These are phyloP conservation scores for Bellardia pandia DNA, from an alignment of 2,888 invertebrate genomes.

Conservation along the genomic window DNA sequence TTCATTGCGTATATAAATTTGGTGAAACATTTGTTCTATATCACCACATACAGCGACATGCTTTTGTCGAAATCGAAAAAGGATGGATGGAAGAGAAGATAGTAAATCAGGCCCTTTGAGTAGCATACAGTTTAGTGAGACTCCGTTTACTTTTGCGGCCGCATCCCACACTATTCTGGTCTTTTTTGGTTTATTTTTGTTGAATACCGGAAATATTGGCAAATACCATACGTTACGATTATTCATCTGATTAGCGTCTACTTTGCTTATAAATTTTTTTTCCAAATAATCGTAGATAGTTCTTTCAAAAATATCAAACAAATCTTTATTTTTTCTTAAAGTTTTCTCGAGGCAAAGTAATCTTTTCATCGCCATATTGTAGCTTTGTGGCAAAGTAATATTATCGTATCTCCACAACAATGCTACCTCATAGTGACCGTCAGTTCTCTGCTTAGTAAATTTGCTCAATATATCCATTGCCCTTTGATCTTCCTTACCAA, in stretches of 20 bases:
- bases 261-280: conserved; percentile 18
- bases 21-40: conserved; percentile 70
- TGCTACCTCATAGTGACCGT: conserved; percentile 36
- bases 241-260: neutral
- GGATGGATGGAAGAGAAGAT: conserved; percentile 61
- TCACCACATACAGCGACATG: conserved; percentile 65
- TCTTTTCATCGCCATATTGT: conserved; percentile 48
- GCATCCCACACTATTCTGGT: conserved; percentile 48
- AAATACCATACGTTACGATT: conserved; percentile 74
- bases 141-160: conserved; percentile 52
- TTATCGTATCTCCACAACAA: conserved; percentile 43
- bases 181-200: conserved; percentile 52
- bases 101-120: conserved; percentile 65
- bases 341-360: conserved; percentile 6
- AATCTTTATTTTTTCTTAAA: conserved; percentile 18
- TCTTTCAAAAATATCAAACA: conserved; percentile 20
- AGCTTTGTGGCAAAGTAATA: conserved; percentile 33
- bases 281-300: conserved; percentile 62
- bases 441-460: conserved; percentile 5
- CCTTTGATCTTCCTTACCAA: conserved; percentile 27
- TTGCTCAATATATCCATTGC: conserved; percentile 18
- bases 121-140: conserved; percentile 65
- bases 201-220: conserved; percentile 73
- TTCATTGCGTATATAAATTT: conserved; percentile 47
- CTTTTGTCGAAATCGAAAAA: conserved; percentile 66